Evolutionary conservation across 2,113 vertebrate species (phyloP).

Genomic region (Pithys albifrons): DNA sequence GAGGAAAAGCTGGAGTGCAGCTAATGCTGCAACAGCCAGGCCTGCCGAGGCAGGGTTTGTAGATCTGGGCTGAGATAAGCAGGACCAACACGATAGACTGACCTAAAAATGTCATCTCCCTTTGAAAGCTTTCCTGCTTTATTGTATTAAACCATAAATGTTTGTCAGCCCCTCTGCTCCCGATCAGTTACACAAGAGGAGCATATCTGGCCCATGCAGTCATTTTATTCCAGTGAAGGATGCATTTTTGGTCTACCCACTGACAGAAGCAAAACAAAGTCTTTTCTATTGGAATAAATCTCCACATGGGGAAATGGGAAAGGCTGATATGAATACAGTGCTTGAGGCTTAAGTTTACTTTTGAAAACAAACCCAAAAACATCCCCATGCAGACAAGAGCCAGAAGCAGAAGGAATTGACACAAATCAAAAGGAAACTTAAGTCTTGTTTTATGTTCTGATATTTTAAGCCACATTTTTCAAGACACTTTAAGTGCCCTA

Average conservation of each 20-base stretch:
- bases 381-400: not conserved
- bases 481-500: not conserved
- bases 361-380: conserved; percentile 43
- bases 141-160: not conserved
- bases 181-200: conserved; percentile 4
- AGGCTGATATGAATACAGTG: conserved; percentile 27
- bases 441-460: not conserved
- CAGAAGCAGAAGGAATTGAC: conserved; percentile 30
- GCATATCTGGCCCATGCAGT: conserved; percentile 13
- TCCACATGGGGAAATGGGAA: conserved; percentile 25
- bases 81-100: not conserved
- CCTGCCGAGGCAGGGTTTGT: not conserved
- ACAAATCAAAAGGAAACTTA: conserved; percentile 35
- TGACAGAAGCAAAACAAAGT: conserved; percentile 57
- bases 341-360: conserved; percentile 25
- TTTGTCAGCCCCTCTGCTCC: not conserved
- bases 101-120: not conserved
- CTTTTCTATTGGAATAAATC: conserved; percentile 51
- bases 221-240: conserved; percentile 30
- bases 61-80: not conserved
- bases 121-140: not conserved
- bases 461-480: conserved; percentile 5
- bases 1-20: not conserved
- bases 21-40: not conserved
- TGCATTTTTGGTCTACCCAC: conserved; percentile 61